These are phyloP conservation scores for Notiomystis cincta DNA, from an alignment of 2,113 vertebrate genomes.

Conservation along the genomic window DNA sequence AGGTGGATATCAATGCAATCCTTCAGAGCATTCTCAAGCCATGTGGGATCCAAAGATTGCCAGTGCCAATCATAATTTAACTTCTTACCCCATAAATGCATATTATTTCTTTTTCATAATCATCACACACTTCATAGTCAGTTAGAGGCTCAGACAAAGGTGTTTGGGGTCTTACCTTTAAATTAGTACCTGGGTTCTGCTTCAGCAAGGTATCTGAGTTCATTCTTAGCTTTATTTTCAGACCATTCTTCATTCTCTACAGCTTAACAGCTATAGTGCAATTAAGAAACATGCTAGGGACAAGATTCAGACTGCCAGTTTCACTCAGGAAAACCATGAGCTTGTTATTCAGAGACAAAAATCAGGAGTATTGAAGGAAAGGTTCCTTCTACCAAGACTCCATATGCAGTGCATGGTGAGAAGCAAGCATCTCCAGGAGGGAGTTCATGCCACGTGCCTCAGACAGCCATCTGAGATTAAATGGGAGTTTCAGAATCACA, in stretches of 20 bases:
- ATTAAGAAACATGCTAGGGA: background rate
- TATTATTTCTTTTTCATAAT: background rate
- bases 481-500: background rate
- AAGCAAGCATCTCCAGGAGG: background rate
- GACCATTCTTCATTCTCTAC: background rate
- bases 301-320: background rate
- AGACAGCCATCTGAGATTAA: background rate
- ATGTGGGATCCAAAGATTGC: conserved; percentile 42
- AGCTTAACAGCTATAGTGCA: background rate
- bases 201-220: background rate
- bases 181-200: background rate
- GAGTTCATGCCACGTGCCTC: background rate
- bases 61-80: background rate
- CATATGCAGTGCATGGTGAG: background rate
- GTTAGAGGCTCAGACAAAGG: background rate
- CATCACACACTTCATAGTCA: background rate
- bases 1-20: conserved; percentile 40
- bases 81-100: background rate
- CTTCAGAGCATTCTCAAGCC: conserved; percentile 35
- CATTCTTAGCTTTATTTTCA: background rate
- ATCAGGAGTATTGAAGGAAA: background rate
- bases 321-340: background rate
- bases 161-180: background rate
- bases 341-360: background rate
- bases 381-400: background rate